A percentile compares a stretch with the other conserved stretches of the same genome.
phyloP scores from a whole-genome alignment of 2,113 vertebrate species.

The Gobiocypris rarus region DNA sequence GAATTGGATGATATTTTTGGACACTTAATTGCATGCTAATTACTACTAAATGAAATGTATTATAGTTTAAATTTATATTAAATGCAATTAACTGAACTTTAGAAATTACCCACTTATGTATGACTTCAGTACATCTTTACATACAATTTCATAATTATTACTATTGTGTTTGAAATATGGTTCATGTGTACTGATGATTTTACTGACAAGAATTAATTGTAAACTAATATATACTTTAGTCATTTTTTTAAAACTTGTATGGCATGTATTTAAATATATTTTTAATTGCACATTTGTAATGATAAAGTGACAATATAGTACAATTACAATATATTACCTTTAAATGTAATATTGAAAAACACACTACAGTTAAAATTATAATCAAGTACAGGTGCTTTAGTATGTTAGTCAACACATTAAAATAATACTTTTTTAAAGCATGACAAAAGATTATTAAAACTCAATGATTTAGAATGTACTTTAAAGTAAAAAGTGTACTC shows the following conservation, averaged over 20 bases:
- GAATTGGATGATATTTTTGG: not conserved
- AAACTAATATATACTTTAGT: too few relatives aligned
- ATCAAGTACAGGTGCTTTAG: not conserved
- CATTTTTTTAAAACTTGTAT: too few relatives aligned
- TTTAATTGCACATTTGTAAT: not conserved
- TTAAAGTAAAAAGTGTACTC: not conserved
- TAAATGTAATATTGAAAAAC: not conserved
- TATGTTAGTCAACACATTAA: not conserved
- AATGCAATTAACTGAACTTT: not conserved
- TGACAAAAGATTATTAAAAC: not conserved
- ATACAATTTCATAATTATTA: too few relatives aligned
- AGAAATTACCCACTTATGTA: not conserved
- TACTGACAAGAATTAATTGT: too few relatives aligned
- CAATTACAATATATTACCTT: not conserved
- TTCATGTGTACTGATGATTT: too few relatives aligned
- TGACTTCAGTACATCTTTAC: not conserved
- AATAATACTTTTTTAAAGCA: not conserved
- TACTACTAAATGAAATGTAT: not conserved
- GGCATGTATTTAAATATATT: too few relatives aligned
- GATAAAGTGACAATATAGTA: not conserved
- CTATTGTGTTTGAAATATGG: too few relatives aligned
- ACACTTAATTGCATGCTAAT: too few relatives aligned
- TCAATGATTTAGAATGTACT: not conserved
- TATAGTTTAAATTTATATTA: not conserved
- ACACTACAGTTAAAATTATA: not conserved